These are phyloP conservation scores for Biston betularia DNA, from an alignment of 2,888 invertebrate genomes.

Conservation along the genomic window DNA sequence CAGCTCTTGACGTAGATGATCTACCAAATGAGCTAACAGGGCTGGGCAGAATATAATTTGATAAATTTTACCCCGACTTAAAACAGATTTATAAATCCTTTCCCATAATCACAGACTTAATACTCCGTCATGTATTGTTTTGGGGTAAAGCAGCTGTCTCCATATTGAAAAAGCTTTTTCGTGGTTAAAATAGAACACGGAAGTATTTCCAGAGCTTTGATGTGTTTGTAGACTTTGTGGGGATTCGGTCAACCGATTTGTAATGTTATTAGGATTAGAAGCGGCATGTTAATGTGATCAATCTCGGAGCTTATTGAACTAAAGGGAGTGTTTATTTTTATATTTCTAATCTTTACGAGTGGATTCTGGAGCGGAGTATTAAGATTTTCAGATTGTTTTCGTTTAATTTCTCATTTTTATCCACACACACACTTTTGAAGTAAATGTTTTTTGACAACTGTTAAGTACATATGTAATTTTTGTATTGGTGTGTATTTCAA, in stretches of 20 bases:
- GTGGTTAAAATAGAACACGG: slow-evolving; percentile 53
- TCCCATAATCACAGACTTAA: neutral
- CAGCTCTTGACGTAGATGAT: too few relatives aligned
- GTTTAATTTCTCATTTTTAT: too few relatives aligned
- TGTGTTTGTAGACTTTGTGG: slow-evolving; percentile 26
- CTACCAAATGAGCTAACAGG: too few relatives aligned
- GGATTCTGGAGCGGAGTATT: too few relatives aligned
- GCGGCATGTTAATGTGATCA: slow-evolving; percentile 30
- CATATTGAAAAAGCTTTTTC: slow-evolving; percentile 45
- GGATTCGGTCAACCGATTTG: slow-evolving; percentile 39
- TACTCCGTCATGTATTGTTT: slow-evolving; percentile 52
- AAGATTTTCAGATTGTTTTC: too few relatives aligned
- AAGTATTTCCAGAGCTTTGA: slow-evolving; percentile 45
- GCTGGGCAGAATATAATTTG: too few relatives aligned
- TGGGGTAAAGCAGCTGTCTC: slow-evolving; percentile 53
- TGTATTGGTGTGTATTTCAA: slow-evolving; percentile 22
- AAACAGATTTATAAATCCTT: neutral
- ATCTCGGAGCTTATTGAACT: slow-evolving; percentile 25
- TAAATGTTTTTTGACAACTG: too few relatives aligned
- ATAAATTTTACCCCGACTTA: slow-evolving; percentile 5
- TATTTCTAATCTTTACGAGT: slow-evolving; percentile 8
- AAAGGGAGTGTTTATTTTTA: slow-evolving; percentile 20
- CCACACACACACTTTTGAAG: too few relatives aligned
- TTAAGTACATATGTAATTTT: neutral
- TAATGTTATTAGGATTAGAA: slow-evolving; percentile 30